Base-by-base conservation (phyloP, 2,888 invertebrate species). In the Pseudococcus longispinus region DNA sequence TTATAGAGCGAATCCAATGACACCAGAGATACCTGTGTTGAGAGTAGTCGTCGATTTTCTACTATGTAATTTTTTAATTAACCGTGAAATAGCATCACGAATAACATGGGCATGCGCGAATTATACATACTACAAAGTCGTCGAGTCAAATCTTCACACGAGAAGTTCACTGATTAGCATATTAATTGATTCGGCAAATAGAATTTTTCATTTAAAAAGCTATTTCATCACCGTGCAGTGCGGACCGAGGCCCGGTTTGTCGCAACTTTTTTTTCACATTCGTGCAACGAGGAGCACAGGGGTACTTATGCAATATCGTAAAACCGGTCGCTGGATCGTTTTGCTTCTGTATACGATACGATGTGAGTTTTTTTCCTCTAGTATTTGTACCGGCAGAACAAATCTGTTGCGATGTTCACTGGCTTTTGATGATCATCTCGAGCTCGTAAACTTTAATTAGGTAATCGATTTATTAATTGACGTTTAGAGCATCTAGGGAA, bases 371-470 rank as follows among this genome's bases (percentile, higher is more conserved):
- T 23, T 60, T 60, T 23, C 13, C 15, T 46, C 44, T 13, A 46
- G 13, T 46, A 46, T 46, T 51, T 51, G n/a, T n/a, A 23, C 60
- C 23, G 60, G 23, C 60, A 60, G 23, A 60, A 37, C 74, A 29
- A 74, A 74, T 37, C 74, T 74, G 32, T 74, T 6, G 18, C 18
- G 15, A 37, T 37, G 74, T 32, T 74, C 4, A 65, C 1, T 32
- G 29, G 26, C 55, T 51, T 74, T 74, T 32, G 32, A 74, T 32
- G 32, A 4, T 20, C 60, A 60, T 60, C 60, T 60, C 23, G 60
- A 74, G 74, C 32, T 74, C 42, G 77, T 80, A 80, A 80, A 80
- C 20, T 80, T 80, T 80, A 80, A 80, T 80, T 80, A 80, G 77
- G 37, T 80, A 80, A 80, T 80, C 77, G 77, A 80, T 80, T 37